Conservation (phyloP, 2,888 invertebrate species). For the Taphrorychus bicolor region DNA sequence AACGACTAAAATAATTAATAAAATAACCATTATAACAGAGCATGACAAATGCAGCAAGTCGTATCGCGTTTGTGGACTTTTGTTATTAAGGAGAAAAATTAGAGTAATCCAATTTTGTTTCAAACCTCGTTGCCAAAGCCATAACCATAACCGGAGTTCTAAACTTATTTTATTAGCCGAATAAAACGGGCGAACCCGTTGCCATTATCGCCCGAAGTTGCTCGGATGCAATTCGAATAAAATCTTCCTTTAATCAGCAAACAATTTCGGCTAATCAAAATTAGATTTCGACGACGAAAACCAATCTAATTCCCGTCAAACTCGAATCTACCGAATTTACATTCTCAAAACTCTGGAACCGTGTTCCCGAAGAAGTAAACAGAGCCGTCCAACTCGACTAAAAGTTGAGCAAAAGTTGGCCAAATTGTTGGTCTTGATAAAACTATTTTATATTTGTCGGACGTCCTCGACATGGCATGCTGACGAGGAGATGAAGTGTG, state of each 20-base stretch:
- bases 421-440: background rate
- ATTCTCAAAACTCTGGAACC: background rate
- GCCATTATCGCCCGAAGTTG: no score
- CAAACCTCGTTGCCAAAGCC: no score
- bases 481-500: background rate
- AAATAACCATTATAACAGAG: background rate
- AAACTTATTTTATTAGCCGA: no score
- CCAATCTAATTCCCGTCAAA: background rate
- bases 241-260: no score
- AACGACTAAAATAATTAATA: background rate
- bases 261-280: background rate
- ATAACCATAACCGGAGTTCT: no score
- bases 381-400: background rate
- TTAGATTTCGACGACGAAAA: background rate
- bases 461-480: conserved; percentile 10
- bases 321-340: background rate
- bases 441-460: conserved; percentile 13
- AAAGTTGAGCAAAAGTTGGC: background rate
- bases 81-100: background rate
- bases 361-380: background rate
- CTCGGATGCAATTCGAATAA: no score
- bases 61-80: background rate
- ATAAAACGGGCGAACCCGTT: no score
- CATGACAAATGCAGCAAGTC: background rate
- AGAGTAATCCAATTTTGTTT: no score